These are phyloP conservation scores for Lepus townsendii DNA, from an alignment of 2,797 vertebrate species.

Conservation along the genomic window DNA sequence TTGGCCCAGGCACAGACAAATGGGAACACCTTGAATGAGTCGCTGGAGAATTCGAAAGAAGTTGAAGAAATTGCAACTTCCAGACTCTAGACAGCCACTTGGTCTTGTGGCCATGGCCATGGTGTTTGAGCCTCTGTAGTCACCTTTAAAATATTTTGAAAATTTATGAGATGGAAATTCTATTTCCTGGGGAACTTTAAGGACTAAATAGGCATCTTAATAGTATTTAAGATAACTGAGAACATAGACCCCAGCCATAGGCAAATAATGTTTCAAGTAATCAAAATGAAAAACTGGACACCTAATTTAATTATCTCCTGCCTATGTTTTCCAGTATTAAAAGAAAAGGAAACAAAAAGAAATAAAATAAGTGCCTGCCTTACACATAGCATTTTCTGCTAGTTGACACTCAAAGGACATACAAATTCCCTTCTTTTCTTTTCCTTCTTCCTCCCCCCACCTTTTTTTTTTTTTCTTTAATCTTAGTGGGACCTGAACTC, in stretches of 20 bases:
- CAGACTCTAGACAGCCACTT: constrained; percentile 25
- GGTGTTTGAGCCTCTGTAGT: not conserved
- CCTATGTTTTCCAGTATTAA: not conserved
- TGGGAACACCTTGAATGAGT: not conserved
- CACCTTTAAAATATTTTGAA: constrained; percentile 5
- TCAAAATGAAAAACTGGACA: constrained; percentile 38
- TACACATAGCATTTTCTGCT: not conserved
- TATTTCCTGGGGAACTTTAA: constrained; percentile 45
- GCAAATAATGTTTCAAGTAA: too few relatives aligned
- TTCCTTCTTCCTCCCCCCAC: too few relatives aligned
- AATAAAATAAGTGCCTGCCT: not conserved
- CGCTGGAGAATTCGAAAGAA: constrained; percentile 36
- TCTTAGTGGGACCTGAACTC: not conserved
- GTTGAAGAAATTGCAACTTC: not conserved
- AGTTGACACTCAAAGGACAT: not conserved
- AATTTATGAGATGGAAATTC: constrained; percentile 35
- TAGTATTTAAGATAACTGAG: constrained; percentile 33
- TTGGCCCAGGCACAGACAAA: not conserved
- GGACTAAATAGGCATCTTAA: constrained; percentile 41
- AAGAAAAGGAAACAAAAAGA: not conserved
- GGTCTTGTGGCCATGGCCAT: not conserved
- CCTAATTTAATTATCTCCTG: not conserved
- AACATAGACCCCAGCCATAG: not conserved
- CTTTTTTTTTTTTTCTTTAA: too few relatives aligned
- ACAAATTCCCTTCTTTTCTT: not conserved